Percentiles rank a stretch among this genome's conserved stretches.
These are phyloP conservation scores for Coturnix japonica DNA, from an alignment of 2,113 vertebrate species.

Conservation along the genomic window DNA sequence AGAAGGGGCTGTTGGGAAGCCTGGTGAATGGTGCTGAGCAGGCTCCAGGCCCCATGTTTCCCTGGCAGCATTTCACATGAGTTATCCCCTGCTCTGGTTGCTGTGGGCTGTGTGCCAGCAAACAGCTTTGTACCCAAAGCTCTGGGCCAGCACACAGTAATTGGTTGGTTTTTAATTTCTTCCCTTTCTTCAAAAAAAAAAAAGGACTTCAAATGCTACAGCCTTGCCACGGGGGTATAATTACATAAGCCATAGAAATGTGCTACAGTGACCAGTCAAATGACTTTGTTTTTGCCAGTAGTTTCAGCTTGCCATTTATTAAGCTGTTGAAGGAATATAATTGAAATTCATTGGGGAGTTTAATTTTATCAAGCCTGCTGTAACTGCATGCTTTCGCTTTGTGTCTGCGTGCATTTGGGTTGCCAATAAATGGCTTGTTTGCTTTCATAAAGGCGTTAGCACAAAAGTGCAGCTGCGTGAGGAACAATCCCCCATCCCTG, in stretches of 20 bases:
- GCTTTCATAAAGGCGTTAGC: not conserved
- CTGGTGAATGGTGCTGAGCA: not conserved
- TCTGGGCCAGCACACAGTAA: not conserved
- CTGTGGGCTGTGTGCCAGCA: not conserved
- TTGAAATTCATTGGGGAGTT: constrained; percentile 46
- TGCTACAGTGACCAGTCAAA: constrained; percentile 45
- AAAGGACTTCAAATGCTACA: constrained; percentile 4
- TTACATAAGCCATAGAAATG: constrained; percentile 6
- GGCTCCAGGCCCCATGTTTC: not conserved
- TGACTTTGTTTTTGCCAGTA: constrained; percentile 20
- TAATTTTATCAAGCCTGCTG: constrained; percentile 24
- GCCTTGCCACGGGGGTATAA: constrained; percentile 11
- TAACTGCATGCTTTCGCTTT: not conserved
- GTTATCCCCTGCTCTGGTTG: not conserved
- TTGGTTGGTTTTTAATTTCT: not conserved
- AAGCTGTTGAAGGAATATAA: constrained; percentile 34
- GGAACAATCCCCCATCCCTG: not conserved
- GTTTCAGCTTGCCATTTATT: constrained; percentile 26
- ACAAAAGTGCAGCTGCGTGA: not conserved
- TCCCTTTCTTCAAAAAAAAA: constrained; percentile 22
- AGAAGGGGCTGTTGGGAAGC: not conserved
- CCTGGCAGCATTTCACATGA: not conserved
- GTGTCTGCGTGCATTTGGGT: not conserved
- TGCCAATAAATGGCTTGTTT: constrained; percentile 25
- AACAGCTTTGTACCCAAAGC: not conserved